Conservation (phyloP, 2,797 vertebrate species). For the Alfaro cultratus region DNA sequence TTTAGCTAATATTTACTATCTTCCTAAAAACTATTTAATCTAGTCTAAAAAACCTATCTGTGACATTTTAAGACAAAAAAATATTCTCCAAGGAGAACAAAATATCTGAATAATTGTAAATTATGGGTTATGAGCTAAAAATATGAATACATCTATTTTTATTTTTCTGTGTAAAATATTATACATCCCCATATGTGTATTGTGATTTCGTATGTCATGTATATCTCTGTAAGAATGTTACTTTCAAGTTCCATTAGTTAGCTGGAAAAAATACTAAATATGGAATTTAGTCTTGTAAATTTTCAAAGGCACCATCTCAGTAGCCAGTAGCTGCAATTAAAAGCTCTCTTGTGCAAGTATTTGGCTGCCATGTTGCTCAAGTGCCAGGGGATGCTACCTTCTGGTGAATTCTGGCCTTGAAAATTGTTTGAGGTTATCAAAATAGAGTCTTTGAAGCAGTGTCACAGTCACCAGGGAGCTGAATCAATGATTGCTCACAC, state of each 20-base stretch:
- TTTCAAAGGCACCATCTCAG: constrained; percentile 12
- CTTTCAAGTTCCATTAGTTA: not conserved
- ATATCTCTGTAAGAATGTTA: not conserved
- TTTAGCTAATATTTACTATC: not conserved
- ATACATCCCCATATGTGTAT: not conserved
- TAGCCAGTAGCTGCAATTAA: constrained; percentile 12
- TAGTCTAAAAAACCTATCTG: not conserved
- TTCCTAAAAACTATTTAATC: not conserved
- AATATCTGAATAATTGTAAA: not conserved
- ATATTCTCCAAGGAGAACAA: not conserved
- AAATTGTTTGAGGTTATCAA: constrained; percentile 25
- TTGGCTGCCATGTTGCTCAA: constrained; percentile 7
- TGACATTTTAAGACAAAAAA: not conserved
- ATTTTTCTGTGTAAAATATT: not conserved
- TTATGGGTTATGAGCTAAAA: not conserved
- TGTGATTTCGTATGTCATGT: not conserved
- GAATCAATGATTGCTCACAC: constrained; percentile 11
- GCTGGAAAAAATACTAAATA: not conserved
- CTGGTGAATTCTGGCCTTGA: constrained; percentile 25
- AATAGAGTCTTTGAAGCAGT: constrained; percentile 19
- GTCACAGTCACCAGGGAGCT: not conserved
- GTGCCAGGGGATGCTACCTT: constrained; percentile 18
- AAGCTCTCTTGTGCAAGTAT: constrained; percentile 6
- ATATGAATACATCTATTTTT: not conserved
- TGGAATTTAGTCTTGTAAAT: not conserved